These are phyloP conservation scores for Caenorhabditis latens DNA, from an alignment of 1,140 invertebrate species.

Conservation along the genomic window DNA sequence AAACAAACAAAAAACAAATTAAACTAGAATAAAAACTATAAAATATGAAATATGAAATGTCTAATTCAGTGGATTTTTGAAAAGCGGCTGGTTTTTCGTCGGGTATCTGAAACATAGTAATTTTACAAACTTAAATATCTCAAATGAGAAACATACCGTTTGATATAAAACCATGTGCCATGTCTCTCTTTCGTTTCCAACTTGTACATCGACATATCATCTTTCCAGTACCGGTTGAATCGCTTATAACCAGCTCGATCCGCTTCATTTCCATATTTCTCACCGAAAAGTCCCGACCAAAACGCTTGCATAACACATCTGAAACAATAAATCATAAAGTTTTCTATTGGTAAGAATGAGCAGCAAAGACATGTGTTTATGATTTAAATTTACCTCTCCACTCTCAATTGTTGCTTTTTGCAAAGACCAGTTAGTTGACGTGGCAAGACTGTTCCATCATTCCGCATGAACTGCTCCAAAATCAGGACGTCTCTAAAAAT, in stretches of 20 bases:
- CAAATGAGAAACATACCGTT: conserved; percentile 67
- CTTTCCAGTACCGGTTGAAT: conserved; percentile 77
- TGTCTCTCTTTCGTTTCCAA: conserved; percentile 70
- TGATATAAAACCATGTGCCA: conserved; percentile 76
- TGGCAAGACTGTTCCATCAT: conserved; percentile 76
- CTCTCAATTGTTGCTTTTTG: conserved; percentile 71
- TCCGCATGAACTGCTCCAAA: conserved; percentile 77
- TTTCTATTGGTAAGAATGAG: too few relatives aligned
- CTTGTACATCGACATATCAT: conserved; percentile 75
- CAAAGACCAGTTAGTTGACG: conserved; percentile 76
- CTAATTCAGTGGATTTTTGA: conserved; percentile 38
- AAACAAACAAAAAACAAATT: neutral
- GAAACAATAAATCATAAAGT: neutral
- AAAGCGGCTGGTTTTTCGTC: conserved; percentile 29
- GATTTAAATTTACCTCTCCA: conserved; percentile 65
- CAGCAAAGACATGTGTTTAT: too few relatives aligned
- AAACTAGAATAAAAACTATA: neutral
- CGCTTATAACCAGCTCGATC: conserved; percentile 76
- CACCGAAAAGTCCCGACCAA: conserved; percentile 76
- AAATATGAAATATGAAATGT: neutral
- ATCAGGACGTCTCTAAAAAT: conserved; percentile 71
- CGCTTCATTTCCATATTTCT: conserved; percentile 73
- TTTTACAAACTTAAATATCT: neutral
- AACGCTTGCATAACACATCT: conserved; percentile 78
- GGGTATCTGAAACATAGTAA: conserved; percentile 34